These are phyloP conservation scores for Laupala kohalensis DNA, from an alignment of 1,140 invertebrate genomes.

Conservation along the genomic window DNA sequence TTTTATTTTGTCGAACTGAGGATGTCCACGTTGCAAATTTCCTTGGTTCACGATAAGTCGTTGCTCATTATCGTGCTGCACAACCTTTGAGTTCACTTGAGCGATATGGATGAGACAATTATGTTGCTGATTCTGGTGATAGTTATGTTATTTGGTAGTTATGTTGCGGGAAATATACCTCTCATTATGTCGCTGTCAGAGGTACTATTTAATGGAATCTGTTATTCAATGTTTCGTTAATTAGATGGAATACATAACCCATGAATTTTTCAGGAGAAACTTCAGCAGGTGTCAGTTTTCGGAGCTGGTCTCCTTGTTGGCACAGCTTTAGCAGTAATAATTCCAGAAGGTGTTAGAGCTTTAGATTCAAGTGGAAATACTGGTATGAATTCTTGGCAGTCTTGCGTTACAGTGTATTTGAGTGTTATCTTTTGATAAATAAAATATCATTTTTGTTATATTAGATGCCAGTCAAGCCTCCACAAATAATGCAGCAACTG, in stretches of 20 bases:
- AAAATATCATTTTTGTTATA: neutral
- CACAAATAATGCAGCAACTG: neutral
- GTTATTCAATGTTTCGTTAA: neutral
- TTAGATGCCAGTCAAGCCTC: neutral
- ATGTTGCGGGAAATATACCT: constrained; percentile 84
- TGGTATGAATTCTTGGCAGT: no score
- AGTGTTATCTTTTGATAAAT: neutral
- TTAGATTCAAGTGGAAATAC: constrained; percentile 28
- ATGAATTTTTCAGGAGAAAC: constrained; percentile 63
- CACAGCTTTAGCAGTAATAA: constrained; percentile 93
- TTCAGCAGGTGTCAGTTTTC: constrained; percentile 85
- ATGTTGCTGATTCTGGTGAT: constrained; percentile 66
- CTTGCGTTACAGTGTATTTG: neutral
- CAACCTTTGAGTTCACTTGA: neutral
- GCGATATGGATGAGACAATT: constrained; percentile 67
- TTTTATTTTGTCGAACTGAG: no score
- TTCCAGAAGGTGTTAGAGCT: constrained; percentile 92
- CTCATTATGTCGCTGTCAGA: constrained; percentile 86
- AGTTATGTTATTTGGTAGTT: constrained; percentile 92
- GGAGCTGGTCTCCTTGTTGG: constrained; percentile 96
- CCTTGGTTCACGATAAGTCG: no score
- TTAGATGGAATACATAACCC: neutral
- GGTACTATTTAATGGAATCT: constrained; percentile 39
- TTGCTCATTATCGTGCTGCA: neutral
- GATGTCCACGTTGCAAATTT: no score